These are phyloP conservation scores for Notarius lentiginosus DNA, from an alignment of 2,113 vertebrate genomes.

Conservation along the genomic window DNA sequence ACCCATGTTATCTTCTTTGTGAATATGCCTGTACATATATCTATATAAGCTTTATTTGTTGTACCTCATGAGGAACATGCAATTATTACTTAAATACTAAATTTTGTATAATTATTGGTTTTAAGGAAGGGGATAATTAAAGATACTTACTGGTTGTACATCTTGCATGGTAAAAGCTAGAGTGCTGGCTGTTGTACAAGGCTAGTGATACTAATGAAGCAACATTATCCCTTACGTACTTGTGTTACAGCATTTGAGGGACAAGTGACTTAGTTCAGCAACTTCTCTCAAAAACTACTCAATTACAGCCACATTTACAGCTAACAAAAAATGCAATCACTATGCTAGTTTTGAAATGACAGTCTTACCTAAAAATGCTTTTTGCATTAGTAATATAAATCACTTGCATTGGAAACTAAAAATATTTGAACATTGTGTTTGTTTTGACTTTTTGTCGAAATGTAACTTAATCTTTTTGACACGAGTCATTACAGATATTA, in stretches of 20 bases:
- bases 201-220: background rate
- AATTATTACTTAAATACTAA: background rate
- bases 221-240: slow-evolving; percentile 22
- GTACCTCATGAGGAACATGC: background rate
- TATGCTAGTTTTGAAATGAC: background rate
- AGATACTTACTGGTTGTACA: background rate
- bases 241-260: background rate
- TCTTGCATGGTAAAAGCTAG: background rate
- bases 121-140: background rate
- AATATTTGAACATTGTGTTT: background rate
- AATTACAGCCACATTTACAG: background rate
- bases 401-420: background rate
- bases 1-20: background rate
- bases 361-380: background rate
- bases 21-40: background rate
- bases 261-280: slow-evolving; percentile 14
- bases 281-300: background rate
- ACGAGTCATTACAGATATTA: background rate
- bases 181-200: background rate
- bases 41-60: background rate
- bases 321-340: background rate
- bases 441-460: background rate
- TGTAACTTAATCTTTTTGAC: background rate
- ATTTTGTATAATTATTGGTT: background rate
- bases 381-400: background rate